These are phyloP conservation scores for Pseudopipra pipra DNA, from an alignment of 2,113 vertebrate genomes.

Conservation along the genomic window DNA sequence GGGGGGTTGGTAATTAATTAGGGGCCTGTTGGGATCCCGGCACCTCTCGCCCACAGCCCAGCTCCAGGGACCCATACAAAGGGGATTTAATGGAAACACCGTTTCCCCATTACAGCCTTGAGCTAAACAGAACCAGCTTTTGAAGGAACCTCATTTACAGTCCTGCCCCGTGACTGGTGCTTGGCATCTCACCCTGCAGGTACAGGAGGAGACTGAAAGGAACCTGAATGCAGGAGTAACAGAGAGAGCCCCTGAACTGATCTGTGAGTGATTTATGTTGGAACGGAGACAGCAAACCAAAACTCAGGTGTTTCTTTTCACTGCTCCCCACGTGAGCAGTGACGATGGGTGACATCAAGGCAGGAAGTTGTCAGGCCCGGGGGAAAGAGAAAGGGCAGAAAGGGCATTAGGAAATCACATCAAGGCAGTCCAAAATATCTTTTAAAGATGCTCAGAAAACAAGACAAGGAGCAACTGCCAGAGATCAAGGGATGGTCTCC, in stretches of 20 bases:
- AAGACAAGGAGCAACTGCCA: slow-evolving; percentile 27
- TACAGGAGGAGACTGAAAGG: background rate
- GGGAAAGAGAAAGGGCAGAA: background rate
- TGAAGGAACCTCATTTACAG: background rate
- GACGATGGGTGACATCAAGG: background rate
- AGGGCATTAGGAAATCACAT: background rate
- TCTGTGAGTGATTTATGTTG: background rate
- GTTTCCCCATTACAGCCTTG: background rate
- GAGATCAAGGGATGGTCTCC: background rate
- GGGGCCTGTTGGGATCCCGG: background rate
- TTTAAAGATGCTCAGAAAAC: slow-evolving; percentile 6
- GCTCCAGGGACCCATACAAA: background rate
- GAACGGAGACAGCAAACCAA: background rate
- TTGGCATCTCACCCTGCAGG: background rate
- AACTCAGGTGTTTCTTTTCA: background rate
- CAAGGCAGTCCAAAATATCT: background rate
- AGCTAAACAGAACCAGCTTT: background rate
- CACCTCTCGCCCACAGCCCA: background rate
- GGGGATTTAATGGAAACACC: background rate
- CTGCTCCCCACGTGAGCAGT: background rate
- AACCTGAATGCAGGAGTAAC: background rate
- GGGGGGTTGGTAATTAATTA: slow-evolving; percentile 23
- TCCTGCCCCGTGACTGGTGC: background rate
- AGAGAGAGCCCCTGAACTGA: background rate
- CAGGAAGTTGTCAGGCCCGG: background rate